Base-by-base conservation (phyloP, 1,140 invertebrate genomes). In the Brachionus paranguensis region DNA sequence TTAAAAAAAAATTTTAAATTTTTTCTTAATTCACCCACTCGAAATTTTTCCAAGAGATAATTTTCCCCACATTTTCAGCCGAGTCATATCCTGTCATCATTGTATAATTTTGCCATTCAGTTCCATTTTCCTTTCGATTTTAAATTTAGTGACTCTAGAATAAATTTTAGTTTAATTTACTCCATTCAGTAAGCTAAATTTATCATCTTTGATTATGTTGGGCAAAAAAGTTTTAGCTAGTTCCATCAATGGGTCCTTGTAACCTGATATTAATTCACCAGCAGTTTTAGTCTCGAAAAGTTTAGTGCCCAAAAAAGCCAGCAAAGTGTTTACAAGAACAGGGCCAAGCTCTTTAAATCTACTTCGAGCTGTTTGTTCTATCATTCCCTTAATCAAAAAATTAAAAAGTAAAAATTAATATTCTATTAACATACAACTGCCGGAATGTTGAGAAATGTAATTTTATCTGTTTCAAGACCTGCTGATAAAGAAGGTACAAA, bases 51-150 rank as follows among this genome's bases (percentile, higher is more conserved):
- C 55, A 83, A 5, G 79, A 27, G 8, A 83, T 29, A 45, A 83
- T 45, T 72, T 72, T 68, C 17, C 53, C 79, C 7, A 83, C 79
- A 50, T 83, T 68, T 29, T 41, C 24, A 5, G 47, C 60, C 12
- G 64, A 47, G 2, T 83, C 60, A 65, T 68, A 29, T 27, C 79
- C 79, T n/a, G 79, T 83, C 41, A 68, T 47, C 55, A 83, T 72
- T 8, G 79, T 47, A 47, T 55, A 83, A 72, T 83, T 83, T 83
- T 83, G 60, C 43, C 47, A 83, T 68, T 83, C 55, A 12, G 79
- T 68, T 29, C 41, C 79, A 68, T 83, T 83, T 68, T 68, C 50
- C 79, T 83, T 20, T 41, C 7, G 2, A 37, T 37, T 37, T 37
- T 37, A 37, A 7, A 37, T 37, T 37, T 37, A 37, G 6, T 37